A percentile compares a stretch with the other conserved stretches of the same genome.
phyloP scores from a whole-genome alignment of 2,888 invertebrate species.

The Piscicola geometra region DNA sequence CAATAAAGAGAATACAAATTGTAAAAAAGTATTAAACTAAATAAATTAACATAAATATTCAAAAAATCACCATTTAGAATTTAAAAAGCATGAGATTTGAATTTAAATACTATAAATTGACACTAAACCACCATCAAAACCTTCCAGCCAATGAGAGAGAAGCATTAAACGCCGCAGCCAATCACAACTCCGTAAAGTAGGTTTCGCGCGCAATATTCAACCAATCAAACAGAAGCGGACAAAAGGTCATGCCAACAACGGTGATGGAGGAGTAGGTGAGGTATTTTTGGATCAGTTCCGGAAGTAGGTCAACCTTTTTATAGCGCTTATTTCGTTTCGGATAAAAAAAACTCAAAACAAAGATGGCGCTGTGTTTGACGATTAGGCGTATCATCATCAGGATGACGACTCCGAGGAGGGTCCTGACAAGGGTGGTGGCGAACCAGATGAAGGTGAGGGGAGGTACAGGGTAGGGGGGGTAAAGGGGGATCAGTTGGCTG shows the following conservation, averaged over 20 bases:
- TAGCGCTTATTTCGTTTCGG: background rate
- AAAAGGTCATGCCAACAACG: slow-evolving; percentile 69
- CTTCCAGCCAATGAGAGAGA: no score
- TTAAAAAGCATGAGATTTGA: no score
- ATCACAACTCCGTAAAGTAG: slow-evolving; percentile 41
- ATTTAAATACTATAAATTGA: no score
- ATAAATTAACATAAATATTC: no score
- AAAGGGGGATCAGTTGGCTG: background rate
- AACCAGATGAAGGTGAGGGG: slow-evolving; percentile 10
- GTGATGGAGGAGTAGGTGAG: slow-evolving; percentile 75
- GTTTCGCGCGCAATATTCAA: slow-evolving; percentile 68
- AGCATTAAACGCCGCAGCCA: background rate
- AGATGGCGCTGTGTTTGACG: background rate
- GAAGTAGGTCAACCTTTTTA: slow-evolving; percentile 49
- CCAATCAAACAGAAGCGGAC: slow-evolving; percentile 72
- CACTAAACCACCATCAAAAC: no score
- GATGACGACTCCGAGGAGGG: slow-evolving; percentile 1
- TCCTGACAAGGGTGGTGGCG: background rate
- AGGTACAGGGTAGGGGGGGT: slow-evolving; percentile 18
- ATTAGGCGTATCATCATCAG: background rate
- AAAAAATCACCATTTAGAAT: no score
- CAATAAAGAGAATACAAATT: no score
- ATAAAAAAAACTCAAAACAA: background rate
- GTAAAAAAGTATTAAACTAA: no score
- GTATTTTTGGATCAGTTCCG: slow-evolving; percentile 79